Evolutionary conservation across 2,113 vertebrate species (phyloP).

Genomic region (Lasiurus cinereus): DNA sequence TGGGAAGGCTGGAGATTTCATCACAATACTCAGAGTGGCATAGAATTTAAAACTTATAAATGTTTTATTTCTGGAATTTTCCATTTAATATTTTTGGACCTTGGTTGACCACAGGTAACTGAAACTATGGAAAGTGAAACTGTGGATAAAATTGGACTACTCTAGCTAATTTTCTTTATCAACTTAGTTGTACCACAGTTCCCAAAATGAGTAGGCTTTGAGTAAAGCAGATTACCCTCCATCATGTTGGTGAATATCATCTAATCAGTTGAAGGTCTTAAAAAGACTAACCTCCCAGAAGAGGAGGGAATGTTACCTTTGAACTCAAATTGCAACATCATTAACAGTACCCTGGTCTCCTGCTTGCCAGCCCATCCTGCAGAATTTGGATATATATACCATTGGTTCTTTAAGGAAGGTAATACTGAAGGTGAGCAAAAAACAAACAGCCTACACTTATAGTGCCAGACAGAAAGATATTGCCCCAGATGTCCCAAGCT

Average conservation of each 20-base stretch:
- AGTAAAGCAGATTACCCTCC: background rate
- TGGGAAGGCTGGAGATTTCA: background rate
- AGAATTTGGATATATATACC: background rate
- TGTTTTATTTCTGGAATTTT: background rate
- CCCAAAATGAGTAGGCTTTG: background rate
- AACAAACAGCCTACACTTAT: background rate
- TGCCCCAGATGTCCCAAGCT: too few relatives aligned
- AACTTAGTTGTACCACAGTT: background rate
- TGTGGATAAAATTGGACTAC: too few relatives aligned
- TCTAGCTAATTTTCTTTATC: background rate
- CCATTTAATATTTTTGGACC: background rate
- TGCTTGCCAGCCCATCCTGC: too few relatives aligned
- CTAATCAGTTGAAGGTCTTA: background rate
- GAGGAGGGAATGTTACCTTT: background rate
- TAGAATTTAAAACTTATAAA: background rate
- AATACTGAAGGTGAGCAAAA: background rate
- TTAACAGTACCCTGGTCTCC: too few relatives aligned
- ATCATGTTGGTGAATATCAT: background rate
- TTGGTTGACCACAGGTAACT: background rate
- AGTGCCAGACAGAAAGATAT: background rate
- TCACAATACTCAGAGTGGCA: background rate
- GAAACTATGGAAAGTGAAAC: background rate
- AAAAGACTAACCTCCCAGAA: background rate
- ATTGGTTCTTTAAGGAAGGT: background rate
- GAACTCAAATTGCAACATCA: accelerated